Evolutionary conservation across 2,797 vertebrate species (phyloP), one percentile per base, ranked within the genome.

Genomic region (Rallus crepitans): DNA sequence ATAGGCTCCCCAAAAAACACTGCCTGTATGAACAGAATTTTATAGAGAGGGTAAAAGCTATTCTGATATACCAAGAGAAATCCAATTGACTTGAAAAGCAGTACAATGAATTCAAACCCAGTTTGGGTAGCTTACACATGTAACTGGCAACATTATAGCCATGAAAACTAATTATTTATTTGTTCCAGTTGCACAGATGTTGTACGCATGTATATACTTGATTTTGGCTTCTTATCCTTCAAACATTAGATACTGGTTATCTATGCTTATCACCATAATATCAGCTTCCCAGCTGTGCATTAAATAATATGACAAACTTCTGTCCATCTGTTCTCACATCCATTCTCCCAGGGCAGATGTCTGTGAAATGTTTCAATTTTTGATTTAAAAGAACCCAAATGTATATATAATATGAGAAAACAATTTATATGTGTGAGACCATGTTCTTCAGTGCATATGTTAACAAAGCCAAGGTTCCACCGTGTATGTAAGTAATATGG

Each of bases 31-130:
- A 91, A 56, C 20, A 79, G 19, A 81, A 79, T 72, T 79, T 83
- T 88, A 42, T 35, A 56, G 12, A 61, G 30, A 76, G 28, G 35
- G 25, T 66, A 50, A 91, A 88, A 64, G 20, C 4, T 61, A 15
- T 86, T 83, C 65, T 57, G 33, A 47, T 72, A 59, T 24, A 80
- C 35, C 56, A 68, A 63, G 21, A 69, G 61, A 87, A 92, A 55
- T 95, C 72, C 65, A 69, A 30, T 24, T 72, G 57, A 69, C 76
- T 75, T 86, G 42, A 80, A 90, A 96, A 88, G n/a, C 55, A 66
- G 23, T 60, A 63, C 19, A 90, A 79, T 28, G 70, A 87, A 90
- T 70, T 81, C 56, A 92, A 78, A 53, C 21, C 39, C 40, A 64
- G 23, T 90, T 30, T 84, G 60, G 12, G 39, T 73, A 77, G 52